Evolutionary conservation across 1,140 invertebrate species (phyloP).

Genomic region (Meloidogyne hapla): DNA sequence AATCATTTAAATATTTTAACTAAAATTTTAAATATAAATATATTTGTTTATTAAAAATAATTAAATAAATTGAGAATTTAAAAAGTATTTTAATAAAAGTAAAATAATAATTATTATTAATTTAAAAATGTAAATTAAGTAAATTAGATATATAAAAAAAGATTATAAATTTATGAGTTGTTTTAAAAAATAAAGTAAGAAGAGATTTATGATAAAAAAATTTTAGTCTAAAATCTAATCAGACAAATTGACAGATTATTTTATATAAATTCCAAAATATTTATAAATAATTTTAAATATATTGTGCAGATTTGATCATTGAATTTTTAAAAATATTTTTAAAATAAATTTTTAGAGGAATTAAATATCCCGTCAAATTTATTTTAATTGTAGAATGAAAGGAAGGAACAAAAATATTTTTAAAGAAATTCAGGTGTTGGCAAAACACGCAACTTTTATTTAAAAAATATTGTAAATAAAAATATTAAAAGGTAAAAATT

Average conservation of each 20-base stretch:
- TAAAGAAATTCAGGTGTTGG: not conserved
- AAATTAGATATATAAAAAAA: not conserved
- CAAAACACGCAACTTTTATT: slow-evolving; percentile 5
- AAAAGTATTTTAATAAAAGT: not conserved
- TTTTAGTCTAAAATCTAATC: slow-evolving; percentile 1
- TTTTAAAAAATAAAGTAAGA: not conserved
- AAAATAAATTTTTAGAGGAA: too few relatives aligned
- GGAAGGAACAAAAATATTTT: not conserved
- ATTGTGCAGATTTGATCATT: not conserved
- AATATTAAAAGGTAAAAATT: not conserved
- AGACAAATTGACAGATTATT: not conserved
- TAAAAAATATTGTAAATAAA: not conserved
- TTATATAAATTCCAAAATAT: not conserved
- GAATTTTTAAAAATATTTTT: too few relatives aligned
- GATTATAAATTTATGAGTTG: not conserved
- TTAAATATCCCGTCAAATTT: not conserved
- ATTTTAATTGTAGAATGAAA: too few relatives aligned
- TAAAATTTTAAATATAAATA: not conserved
- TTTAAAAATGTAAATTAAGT: not conserved
- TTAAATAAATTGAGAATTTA: not conserved
- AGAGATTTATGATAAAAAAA: not conserved
- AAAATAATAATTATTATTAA: not conserved
- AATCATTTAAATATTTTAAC: not conserved
- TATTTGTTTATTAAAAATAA: not conserved
- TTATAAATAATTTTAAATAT: not conserved